Evolutionary conservation across 1,140 invertebrate species (phyloP).

Genomic region (Meteorus sp.): DNA sequence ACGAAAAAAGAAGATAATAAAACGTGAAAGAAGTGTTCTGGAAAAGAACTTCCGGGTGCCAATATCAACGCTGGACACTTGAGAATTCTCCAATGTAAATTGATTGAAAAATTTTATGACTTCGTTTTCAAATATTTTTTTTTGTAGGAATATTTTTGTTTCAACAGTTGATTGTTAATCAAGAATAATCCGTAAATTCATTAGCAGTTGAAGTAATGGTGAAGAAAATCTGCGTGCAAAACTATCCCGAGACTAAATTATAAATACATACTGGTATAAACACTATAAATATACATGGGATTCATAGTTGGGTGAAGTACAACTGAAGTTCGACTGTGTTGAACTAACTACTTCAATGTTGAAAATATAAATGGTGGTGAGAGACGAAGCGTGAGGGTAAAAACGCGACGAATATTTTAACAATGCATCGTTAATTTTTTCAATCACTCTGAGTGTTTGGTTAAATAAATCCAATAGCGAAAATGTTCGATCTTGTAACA

Average conservation of each 20-base stretch:
- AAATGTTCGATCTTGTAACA: too few relatives aligned
- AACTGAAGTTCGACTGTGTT: neutral
- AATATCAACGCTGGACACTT: neutral
- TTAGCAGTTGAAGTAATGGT: conserved; percentile 7
- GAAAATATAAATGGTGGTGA: too few relatives aligned
- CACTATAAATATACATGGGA: conserved; percentile 40
- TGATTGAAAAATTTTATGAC: too few relatives aligned
- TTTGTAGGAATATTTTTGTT: too few relatives aligned
- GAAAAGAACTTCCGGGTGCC: neutral
- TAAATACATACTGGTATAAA: conserved; percentile 41
- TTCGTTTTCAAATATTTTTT: too few relatives aligned
- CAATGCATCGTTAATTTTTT: too few relatives aligned
- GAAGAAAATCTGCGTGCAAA: conserved; percentile 12
- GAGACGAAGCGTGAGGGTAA: too few relatives aligned
- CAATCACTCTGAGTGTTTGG: too few relatives aligned
- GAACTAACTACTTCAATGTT: too few relatives aligned
- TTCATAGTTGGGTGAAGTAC: conserved; percentile 16
- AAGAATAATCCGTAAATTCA: neutral
- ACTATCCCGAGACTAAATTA: conserved; percentile 34
- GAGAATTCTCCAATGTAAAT: neutral
- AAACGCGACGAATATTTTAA: too few relatives aligned
- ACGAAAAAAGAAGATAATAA: neutral
- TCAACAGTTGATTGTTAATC: too few relatives aligned
- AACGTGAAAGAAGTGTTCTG: neutral
- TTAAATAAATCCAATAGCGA: too few relatives aligned